Evolutionary conservation across 2,888 invertebrate genomes (phyloP).

Genomic region (Chironomus tentans): DNA sequence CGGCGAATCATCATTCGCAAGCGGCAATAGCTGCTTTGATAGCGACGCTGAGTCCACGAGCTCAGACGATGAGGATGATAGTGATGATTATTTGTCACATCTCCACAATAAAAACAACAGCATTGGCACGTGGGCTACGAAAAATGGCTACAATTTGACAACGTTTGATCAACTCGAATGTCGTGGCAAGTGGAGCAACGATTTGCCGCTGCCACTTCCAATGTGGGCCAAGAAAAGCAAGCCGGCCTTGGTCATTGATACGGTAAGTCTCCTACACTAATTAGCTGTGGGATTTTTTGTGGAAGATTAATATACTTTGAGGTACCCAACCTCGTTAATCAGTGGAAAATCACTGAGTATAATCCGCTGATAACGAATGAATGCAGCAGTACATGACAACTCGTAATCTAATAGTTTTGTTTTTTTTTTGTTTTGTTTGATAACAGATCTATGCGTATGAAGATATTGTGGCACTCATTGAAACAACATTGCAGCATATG

Average conservation of each 20-base stretch:
- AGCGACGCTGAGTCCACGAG: constrained; percentile 5
- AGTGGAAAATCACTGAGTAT: too few species aligned
- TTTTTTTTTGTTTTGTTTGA: neutral
- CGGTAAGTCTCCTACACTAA: too few species aligned
- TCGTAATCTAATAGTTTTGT: too few species aligned
- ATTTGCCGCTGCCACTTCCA: constrained; percentile 66
- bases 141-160: constrained; percentile 40
- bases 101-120: neutral
- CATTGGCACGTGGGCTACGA: constrained; percentile 24
- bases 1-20: constrained; percentile 30
- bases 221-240: constrained; percentile 52
- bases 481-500: constrained; percentile 68
- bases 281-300: too few species aligned
- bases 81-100: neutral
- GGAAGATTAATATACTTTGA: too few species aligned
- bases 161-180: constrained; percentile 41
- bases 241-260: constrained; percentile 37
- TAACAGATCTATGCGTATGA: constrained; percentile 53
- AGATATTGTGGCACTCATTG: constrained; percentile 68
- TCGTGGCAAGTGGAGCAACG: constrained; percentile 54
- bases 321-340: too few species aligned
- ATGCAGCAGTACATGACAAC: too few species aligned
- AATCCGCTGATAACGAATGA: too few species aligned
- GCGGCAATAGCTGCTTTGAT: neutral
- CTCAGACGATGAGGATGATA: constrained; percentile 2